phyloP scores from a whole-genome alignment of 2,888 invertebrate genomes.

The Nysson spinosus region DNA sequence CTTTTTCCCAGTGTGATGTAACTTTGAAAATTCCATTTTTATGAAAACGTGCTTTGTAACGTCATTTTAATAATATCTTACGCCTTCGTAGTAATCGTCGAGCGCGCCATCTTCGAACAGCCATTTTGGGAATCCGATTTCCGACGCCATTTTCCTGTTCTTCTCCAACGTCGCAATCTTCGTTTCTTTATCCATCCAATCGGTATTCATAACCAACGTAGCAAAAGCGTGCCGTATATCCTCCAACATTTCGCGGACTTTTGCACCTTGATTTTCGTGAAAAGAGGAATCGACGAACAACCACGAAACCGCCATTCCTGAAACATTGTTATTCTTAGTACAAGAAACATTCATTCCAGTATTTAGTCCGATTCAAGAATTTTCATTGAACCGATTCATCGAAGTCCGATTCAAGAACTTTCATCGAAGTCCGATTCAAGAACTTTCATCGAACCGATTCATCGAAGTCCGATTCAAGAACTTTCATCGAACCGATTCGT shows the following conservation, averaged over 20 bases:
- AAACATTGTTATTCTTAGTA: not conserved
- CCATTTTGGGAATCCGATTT: slow-evolving; percentile 89
- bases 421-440: no score
- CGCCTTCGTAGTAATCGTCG: slow-evolving; percentile 84
- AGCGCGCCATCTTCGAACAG: slow-evolving; percentile 82
- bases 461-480: no score
- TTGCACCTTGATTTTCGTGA: slow-evolving; percentile 65
- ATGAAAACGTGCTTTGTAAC: not conserved
- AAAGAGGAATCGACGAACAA: slow-evolving; percentile 70
- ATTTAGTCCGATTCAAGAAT: no score
- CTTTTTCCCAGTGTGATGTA: no score
- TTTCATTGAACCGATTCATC: no score
- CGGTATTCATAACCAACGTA: slow-evolving; percentile 81
- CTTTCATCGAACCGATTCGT: no score
- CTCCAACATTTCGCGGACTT: slow-evolving; percentile 86
- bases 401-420: no score
- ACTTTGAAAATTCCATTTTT: no score
- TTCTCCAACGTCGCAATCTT: slow-evolving; percentile 87
- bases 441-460: no score
- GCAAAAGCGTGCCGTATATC: slow-evolving; percentile 86
- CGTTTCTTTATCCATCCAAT: slow-evolving; percentile 89
- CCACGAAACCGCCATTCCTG: slow-evolving; percentile 76
- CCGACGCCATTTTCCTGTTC: slow-evolving; percentile 85
- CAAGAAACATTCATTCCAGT: no score
- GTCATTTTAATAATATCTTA: slow-evolving; percentile 66